phyloP scores from a whole-genome alignment of 2,797 vertebrate species.

The Myotis vivesi region DNA sequence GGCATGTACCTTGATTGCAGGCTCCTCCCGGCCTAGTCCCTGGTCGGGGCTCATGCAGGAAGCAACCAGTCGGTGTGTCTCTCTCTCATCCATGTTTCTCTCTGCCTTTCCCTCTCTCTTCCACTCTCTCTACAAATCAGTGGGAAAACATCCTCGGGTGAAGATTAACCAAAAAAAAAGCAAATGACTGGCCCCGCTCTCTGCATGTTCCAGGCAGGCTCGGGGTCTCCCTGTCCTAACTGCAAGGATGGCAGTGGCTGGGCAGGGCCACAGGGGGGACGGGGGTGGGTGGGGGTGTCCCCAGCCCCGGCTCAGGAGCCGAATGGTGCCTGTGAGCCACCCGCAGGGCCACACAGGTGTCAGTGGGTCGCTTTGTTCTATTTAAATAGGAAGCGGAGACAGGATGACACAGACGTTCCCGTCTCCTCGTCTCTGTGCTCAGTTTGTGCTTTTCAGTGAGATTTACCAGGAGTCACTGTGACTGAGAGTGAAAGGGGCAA shows the following conservation, averaged over 20 bases:
- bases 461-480: background rate
- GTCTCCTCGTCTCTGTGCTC: too few species aligned
- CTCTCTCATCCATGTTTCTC: background rate
- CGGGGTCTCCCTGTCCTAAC: background rate
- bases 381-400: background rate
- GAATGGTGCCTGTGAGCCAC: background rate
- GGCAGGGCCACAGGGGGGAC: too few species aligned
- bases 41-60: background rate
- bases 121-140: too few species aligned
- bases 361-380: background rate
- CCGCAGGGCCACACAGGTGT: background rate
- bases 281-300: too few species aligned
- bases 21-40: background rate
- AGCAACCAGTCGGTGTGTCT: background rate
- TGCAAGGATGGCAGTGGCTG: too few species aligned
- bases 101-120: too few species aligned
- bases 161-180: too few species aligned
- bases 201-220: too few species aligned
- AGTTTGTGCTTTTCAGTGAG: background rate
- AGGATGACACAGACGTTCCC: background rate
- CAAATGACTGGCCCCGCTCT: too few species aligned
- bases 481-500: background rate
- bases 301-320: too few species aligned
- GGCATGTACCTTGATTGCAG: too few species aligned
- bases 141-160: too few species aligned